Evolutionary conservation across 2,113 vertebrate species (phyloP).

Genomic region (Baryphthengus martii): DNA sequence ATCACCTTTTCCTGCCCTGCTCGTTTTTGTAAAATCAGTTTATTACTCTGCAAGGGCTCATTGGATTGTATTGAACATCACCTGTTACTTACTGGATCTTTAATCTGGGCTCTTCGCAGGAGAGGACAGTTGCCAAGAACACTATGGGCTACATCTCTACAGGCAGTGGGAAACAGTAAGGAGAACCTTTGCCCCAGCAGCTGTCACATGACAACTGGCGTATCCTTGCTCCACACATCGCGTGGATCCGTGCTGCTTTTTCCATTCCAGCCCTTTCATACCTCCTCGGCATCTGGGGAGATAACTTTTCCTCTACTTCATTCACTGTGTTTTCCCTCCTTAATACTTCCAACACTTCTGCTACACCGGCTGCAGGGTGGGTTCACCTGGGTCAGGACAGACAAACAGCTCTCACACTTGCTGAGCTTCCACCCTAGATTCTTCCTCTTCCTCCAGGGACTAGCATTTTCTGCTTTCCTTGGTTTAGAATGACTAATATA

Average conservation of each 20-base stretch:
- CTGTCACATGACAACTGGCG: rapidly evolving
- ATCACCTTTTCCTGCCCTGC: background rate
- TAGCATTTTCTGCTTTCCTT: background rate
- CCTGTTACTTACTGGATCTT: background rate
- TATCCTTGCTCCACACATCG: background rate
- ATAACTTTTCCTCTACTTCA: background rate
- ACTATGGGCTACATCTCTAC: background rate
- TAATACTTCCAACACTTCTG: background rate
- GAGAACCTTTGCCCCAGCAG: background rate
- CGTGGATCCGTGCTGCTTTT: background rate
- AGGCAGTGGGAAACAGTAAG: background rate
- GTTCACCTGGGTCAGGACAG: background rate
- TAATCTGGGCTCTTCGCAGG: background rate
- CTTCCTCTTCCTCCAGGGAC: background rate
- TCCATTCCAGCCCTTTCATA: background rate
- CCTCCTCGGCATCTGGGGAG: background rate
- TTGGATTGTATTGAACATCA: background rate
- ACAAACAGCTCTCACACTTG: background rate
- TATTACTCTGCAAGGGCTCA: background rate
- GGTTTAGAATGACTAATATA: background rate
- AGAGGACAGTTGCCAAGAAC: background rate
- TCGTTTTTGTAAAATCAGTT: background rate
- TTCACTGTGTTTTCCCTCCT: background rate
- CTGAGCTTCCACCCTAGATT: background rate
- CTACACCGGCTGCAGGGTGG: background rate